A percentile compares a stretch with the other conserved stretches of the same genome.
Conservation (phyloP, 2,888 invertebrate genomes). For the Cryptocheilus praepositus region DNA sequence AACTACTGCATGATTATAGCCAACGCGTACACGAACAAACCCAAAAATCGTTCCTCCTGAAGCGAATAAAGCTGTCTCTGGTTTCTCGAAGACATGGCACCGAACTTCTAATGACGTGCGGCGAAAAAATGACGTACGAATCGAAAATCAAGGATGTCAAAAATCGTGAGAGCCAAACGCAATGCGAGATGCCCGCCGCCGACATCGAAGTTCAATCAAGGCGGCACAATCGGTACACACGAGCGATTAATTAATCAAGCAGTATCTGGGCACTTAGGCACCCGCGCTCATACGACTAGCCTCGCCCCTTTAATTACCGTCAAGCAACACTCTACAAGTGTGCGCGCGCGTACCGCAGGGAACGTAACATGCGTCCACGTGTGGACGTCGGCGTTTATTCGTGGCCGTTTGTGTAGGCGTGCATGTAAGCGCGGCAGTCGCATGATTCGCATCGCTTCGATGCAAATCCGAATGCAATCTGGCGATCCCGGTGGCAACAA, state of each 20-base stretch:
- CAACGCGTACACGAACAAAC: too few relatives aligned
- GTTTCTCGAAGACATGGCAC: too few relatives aligned
- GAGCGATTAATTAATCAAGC: slow-evolving; percentile 47
- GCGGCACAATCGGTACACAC: slow-evolving; percentile 17
- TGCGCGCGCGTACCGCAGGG: slow-evolving; percentile 9
- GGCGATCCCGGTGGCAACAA: slow-evolving; percentile 36
- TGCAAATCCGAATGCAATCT: slow-evolving; percentile 46
- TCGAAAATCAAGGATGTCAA: too few relatives aligned
- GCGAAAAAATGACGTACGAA: too few relatives aligned
- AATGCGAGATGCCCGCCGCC: too few relatives aligned
- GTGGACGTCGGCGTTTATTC: not conserved
- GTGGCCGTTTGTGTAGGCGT: slow-evolving; percentile 9
- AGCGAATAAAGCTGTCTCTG: too few relatives aligned
- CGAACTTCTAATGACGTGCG: too few relatives aligned
- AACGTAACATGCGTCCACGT: not conserved
- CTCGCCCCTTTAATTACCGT: slow-evolving; percentile 47
- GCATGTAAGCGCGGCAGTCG: slow-evolving; percentile 19
- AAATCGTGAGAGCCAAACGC: too few relatives aligned
- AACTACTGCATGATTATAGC: too few relatives aligned
- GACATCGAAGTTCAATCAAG: slow-evolving; percentile 25
- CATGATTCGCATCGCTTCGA: slow-evolving; percentile 34
- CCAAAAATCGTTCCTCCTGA: too few relatives aligned
- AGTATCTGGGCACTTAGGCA: slow-evolving; percentile 38
- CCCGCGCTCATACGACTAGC: slow-evolving; percentile 39
- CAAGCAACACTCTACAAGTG: slow-evolving; percentile 22